Conservation (phyloP, 2,797 vertebrate genomes). For the Liparis tanakae region DNA sequence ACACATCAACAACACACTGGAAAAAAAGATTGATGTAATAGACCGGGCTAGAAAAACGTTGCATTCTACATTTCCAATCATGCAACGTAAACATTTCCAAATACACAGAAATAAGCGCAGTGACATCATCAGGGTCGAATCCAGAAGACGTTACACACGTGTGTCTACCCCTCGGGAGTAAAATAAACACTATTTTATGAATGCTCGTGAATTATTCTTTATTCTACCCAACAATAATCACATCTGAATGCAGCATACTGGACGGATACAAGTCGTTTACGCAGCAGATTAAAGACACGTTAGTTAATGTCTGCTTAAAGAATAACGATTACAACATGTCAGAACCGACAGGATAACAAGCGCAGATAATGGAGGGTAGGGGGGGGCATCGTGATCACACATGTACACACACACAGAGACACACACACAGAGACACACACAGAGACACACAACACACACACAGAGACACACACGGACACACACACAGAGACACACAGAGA, state of each 20-base stretch:
- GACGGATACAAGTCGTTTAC: not conserved
- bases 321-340: constrained; percentile 18
- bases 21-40: not conserved
- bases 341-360: constrained; percentile 5
- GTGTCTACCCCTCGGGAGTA: not conserved
- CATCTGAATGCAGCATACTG: not conserved
- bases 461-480: constrained; percentile 42
- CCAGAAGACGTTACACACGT: not conserved
- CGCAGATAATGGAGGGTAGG: not conserved
- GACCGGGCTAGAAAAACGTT: not conserved
- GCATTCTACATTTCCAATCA: not conserved
- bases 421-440: constrained; percentile 44
- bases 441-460: constrained; percentile 22
- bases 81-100: not conserved
- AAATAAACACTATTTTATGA: not conserved
- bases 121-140: constrained; percentile 14
- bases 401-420: constrained; percentile 7
- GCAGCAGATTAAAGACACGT: not conserved
- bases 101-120: too few species aligned
- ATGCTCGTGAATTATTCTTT: not conserved
- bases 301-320: not conserved
- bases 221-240: not conserved
- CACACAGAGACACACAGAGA: too few species aligned
- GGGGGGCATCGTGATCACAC: constrained; percentile 43
- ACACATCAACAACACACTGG: not conserved